phyloP scores from a whole-genome alignment of 2,888 invertebrate genomes.

The Rambutsinella grinnellia region DNA sequence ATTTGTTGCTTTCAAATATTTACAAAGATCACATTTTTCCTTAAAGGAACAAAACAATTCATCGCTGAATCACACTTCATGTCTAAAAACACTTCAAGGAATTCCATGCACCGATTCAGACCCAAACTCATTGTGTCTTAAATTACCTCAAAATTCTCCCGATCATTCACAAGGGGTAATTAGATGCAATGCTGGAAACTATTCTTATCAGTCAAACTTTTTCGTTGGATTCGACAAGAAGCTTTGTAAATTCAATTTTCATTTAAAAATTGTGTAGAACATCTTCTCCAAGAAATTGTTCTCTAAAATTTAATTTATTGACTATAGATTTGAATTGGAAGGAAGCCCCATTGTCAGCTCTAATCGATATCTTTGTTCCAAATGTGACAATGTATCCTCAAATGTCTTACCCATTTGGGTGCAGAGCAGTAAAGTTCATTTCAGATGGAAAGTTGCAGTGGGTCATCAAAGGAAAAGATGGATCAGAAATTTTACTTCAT shows the following conservation, averaged over 20 bases:
- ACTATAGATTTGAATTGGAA: constrained; percentile 52
- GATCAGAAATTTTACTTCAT: constrained; percentile 56
- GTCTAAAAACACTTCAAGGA: background rate
- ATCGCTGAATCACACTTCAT: background rate
- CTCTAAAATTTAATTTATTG: background rate
- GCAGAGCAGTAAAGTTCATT: constrained; percentile 45
- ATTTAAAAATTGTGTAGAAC: background rate
- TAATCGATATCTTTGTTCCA: constrained; percentile 44
- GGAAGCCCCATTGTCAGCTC: constrained; percentile 42
- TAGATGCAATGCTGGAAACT: constrained; percentile 42
- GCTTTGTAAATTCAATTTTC: constrained; percentile 35
- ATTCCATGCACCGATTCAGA: too few relatives aligned
- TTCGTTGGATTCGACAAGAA: constrained; percentile 54
- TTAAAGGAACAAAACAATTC: background rate
- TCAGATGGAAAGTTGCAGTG: constrained; percentile 57
- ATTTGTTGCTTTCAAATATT: background rate
- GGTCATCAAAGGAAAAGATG: constrained; percentile 58
- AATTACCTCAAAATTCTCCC: constrained; percentile 8
- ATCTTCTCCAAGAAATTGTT: background rate
- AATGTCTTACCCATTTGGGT: constrained; percentile 55
- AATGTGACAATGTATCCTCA: constrained; percentile 55
- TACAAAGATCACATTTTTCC: background rate
- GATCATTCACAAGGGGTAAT: constrained; percentile 42
- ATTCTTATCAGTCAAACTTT: constrained; percentile 42
- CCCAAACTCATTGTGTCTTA: constrained; percentile 32